These are phyloP conservation scores for Hyles vespertilio DNA, from an alignment of 1,140 invertebrate species.

Conservation along the genomic window DNA sequence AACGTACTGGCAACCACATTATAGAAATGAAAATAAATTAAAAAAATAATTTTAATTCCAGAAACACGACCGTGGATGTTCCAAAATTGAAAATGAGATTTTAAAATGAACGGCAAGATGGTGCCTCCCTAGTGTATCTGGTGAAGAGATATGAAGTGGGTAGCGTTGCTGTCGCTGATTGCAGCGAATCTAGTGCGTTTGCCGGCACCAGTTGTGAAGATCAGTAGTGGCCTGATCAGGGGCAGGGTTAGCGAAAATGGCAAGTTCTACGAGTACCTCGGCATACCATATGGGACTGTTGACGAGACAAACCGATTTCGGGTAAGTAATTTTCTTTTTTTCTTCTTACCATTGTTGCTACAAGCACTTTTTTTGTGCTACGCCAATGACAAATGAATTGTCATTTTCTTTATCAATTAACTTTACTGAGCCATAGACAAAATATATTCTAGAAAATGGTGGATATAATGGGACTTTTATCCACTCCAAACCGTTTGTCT, in stretches of 20 bases:
- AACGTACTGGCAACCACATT: too few species aligned
- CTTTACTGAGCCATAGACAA: too few species aligned
- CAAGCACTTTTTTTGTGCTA: too few species aligned
- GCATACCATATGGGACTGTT: conserved; percentile 61
- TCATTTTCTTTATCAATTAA: too few species aligned
- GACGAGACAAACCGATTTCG: conserved; percentile 51
- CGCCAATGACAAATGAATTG: too few species aligned
- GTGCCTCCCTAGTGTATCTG: too few species aligned
- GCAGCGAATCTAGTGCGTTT: conserved; percentile 45
- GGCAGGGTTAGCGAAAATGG: conserved; percentile 47
- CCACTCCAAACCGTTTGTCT: too few species aligned
- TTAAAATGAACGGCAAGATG: too few species aligned
- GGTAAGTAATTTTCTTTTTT: conserved; percentile 29
- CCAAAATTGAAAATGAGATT: too few species aligned
- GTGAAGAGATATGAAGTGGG: conserved; percentile 49
- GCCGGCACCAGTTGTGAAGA: conserved; percentile 48
- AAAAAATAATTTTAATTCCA: neutral
- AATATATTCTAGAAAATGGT: too few species aligned
- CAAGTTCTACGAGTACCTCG: conserved; percentile 46
- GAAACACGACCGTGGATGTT: too few species aligned
- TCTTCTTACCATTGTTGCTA: neutral
- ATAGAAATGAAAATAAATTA: neutral
- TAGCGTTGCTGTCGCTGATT: conserved; percentile 44
- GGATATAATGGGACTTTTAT: too few species aligned
- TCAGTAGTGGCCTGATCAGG: conserved; percentile 39